Evolutionary conservation across 2,797 vertebrate genomes (phyloP), one percentile per base, ranked within the genome.

Genomic region (Chloroceryle inda): DNA sequence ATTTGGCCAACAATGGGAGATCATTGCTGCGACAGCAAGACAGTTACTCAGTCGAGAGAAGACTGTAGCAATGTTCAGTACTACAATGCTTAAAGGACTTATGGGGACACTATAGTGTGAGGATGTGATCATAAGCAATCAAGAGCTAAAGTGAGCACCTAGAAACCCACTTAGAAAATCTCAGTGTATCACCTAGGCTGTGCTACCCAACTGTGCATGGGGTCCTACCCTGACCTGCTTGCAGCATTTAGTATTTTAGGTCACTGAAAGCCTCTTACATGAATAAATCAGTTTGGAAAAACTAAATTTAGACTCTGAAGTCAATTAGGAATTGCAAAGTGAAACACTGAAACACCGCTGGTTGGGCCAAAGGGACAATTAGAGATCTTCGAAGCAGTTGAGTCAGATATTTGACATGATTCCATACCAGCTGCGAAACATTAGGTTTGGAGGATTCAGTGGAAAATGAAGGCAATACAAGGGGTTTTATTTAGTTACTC

Each of bases 391-490:
- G 22, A 47, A 71, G 78, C 17, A 47, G 50, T 37, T 69, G 8
- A 42, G 64, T 40, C 68, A 85, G 68, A 13, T 63, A 90, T 66
- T 88, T 79, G 53, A 76, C 35, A 59, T 52, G 52, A 86, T 84
- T 92, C 66, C 64, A 50, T 11, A 35, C 29, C 52, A 80, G 23
- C 44, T 90, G 47, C 0, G 12, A 58, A 80, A 71, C 61, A 74
- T 83, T 55, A 66, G 6, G 3, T 58, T 73, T 50, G 62, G 35
- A 88, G 12, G 52, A 68, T 68, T 53, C 21, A 85, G 24, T 19
- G 74, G 76, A 56, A 79, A 92, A 67, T 22, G 2, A 68, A 61
- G 13, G 45, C 47, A 74, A 47, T 59, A 79, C 1, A 27, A 10
- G 3, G 11, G 10, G 1, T 1, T 1, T 24, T 40, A 74, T 35